Percentiles rank a stretch among this genome's conserved stretches.
Conservation (phyloP, 2,888 invertebrate genomes). For the Drosophila glabriapex region DNA sequence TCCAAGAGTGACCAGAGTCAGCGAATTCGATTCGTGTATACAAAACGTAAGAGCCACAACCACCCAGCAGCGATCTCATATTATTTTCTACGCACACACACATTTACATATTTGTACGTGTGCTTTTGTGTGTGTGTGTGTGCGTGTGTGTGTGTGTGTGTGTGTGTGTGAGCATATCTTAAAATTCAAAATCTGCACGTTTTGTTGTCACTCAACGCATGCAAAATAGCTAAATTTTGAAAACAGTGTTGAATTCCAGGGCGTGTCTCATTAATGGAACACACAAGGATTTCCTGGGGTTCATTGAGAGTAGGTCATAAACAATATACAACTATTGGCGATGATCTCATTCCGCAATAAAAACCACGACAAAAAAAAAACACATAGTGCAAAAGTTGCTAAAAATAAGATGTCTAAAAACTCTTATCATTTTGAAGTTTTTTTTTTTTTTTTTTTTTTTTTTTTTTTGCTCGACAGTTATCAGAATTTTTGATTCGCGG, state of each 20-base stretch:
- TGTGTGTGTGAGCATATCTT: not conserved
- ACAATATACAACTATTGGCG: constrained; percentile 10
- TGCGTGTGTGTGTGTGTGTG: constrained; percentile 7
- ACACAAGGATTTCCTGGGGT: not conserved
- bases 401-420: not conserved
- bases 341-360: constrained; percentile 44
- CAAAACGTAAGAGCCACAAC: constrained; percentile 35
- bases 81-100: not conserved
- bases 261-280: constrained; percentile 15
- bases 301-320: constrained; percentile 15
- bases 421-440: not conserved
- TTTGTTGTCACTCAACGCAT: not conserved
- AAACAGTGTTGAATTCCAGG: constrained; percentile 9
- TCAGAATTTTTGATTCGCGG: constrained; percentile 3
- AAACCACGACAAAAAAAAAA: not conserved
- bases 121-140: not conserved
- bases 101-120: constrained; percentile 7
- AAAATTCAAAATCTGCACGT: constrained; percentile 26
- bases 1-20: constrained; percentile 28
- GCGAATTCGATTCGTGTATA: constrained; percentile 31
- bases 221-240: not conserved
- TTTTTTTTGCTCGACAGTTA: not conserved
- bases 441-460: not conserved
- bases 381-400: not conserved
- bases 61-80: constrained; percentile 20